These are phyloP conservation scores for Tigriopus japonicus DNA, from an alignment of 1,140 invertebrate genomes.

Conservation along the genomic window DNA sequence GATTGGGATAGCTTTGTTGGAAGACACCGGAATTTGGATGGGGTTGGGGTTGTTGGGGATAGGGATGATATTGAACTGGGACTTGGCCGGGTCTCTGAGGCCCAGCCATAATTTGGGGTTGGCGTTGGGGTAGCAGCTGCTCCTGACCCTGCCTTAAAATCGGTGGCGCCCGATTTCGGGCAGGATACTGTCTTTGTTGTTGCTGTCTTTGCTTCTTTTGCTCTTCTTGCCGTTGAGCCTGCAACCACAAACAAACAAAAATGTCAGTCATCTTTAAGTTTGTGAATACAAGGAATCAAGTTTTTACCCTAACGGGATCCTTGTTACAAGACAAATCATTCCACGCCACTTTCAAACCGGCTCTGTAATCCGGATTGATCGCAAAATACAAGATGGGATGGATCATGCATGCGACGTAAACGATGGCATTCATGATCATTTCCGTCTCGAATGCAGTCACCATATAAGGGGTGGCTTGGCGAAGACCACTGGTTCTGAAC, in stretches of 20 bases:
- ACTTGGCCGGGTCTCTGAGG: too few relatives aligned
- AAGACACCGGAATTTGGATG: background rate
- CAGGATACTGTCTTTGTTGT: background rate
- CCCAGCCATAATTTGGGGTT: background rate
- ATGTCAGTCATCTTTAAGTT: background rate
- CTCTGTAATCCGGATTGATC: conserved; percentile 5
- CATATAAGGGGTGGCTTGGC: background rate
- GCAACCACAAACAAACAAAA: background rate
- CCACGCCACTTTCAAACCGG: conserved; percentile 1
- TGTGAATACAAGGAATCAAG: background rate
- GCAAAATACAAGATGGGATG: conserved; percentile 10
- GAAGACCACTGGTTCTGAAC: background rate
- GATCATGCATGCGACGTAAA: background rate
- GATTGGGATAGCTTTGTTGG: background rate
- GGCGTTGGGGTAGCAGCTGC: background rate
- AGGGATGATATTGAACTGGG: background rate
- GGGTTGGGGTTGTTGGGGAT: background rate
- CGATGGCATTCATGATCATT: conserved; percentile 3
- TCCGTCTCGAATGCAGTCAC: background rate
- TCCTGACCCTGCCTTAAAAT: background rate
- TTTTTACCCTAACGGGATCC: background rate
- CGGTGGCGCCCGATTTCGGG: background rate
- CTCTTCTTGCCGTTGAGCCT: background rate
- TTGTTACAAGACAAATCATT: background rate
- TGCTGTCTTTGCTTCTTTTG: background rate